Evolutionary conservation across 2,113 vertebrate species (phyloP).

Genomic region (Felis catus): F.catus_Fca126_mat1.0 CM031423.1:15647001-15647500

Average conservation of each 20-base stretch:
- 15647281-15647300: not conserved
- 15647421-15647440: not conserved
- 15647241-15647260: not conserved
- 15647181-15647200: not conserved
- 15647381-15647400: not conserved
- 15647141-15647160: not conserved
- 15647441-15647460: not conserved
- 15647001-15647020: not conserved
- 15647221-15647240: not conserved
- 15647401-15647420: not conserved
- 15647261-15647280: not conserved
- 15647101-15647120: not conserved
- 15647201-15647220: not conserved
- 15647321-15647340: not conserved
- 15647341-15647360: not conserved
- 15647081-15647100: not conserved
- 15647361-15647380: not conserved
- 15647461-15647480: not conserved
- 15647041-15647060: not conserved
- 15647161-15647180: not conserved
- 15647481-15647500: not conserved
- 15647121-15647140: not conserved
- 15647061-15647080: not conserved
- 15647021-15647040: not conserved
- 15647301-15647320: not conserved